A percentile compares a stretch with the other conserved stretches of the same genome.
These are phyloP conservation scores for Tringa solitaria DNA, from an alignment of 2,113 vertebrate genomes.

Conservation along the genomic window DNA sequence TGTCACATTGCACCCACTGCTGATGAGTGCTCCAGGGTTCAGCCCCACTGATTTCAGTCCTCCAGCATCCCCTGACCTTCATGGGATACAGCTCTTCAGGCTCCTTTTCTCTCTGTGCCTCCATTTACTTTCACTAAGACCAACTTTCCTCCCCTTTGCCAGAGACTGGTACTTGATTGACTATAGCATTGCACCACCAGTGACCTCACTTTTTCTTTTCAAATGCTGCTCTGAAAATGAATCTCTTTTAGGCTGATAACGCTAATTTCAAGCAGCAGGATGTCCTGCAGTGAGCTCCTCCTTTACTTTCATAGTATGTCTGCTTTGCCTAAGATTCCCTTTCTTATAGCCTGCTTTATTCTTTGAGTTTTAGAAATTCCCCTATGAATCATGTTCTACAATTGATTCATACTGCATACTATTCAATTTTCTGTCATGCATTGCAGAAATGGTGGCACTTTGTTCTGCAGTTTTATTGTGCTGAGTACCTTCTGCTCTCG, in stretches of 20 bases:
- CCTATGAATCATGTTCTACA: background rate
- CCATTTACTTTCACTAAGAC: background rate
- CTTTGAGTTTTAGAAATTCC: constrained; percentile 6
- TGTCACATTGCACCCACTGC: background rate
- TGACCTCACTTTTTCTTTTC: background rate
- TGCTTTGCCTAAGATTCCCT: background rate
- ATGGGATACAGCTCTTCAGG: background rate
- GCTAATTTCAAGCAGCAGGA: constrained; percentile 25
- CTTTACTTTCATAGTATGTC: background rate
- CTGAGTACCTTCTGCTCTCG: background rate
- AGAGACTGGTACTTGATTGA: background rate
- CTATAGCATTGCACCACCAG: background rate
- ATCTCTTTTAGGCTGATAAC: constrained; percentile 8
- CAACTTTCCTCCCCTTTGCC: background rate
- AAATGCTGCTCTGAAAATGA: background rate
- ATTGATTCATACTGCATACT: background rate
- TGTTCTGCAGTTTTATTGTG: background rate
- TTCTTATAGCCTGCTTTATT: background rate
- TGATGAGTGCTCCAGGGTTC: background rate
- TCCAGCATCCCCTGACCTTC: background rate
- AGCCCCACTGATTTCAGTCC: background rate
- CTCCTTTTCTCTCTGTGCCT: background rate
- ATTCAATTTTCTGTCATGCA: background rate
- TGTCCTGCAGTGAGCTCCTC: background rate
- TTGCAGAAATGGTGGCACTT: background rate